Conservation (phyloP, 2,113 vertebrate species). For the Cheilinus undulatus region DNA sequence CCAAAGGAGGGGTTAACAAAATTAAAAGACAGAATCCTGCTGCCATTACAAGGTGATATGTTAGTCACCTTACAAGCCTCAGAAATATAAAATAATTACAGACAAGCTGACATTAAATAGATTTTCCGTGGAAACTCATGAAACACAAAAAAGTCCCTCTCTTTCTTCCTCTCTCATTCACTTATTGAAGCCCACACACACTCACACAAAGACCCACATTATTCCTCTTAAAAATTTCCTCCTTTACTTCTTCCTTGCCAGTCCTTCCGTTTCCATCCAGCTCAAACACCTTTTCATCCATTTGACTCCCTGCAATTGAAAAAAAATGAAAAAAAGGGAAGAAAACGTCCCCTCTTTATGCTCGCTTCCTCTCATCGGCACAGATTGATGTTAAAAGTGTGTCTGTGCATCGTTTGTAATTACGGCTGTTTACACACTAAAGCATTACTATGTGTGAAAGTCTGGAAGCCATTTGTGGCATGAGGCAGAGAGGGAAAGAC, state of each 20-base stretch:
- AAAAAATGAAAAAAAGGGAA: constrained; percentile 24
- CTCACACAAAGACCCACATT: constrained; percentile 29
- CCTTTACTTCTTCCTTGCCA: constrained; percentile 44
- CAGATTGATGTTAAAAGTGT: constrained; percentile 79
- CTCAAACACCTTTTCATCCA: constrained; percentile 53
- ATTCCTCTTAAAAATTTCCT: constrained; percentile 45
- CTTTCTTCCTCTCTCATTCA: constrained; percentile 40
- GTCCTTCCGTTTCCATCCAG: constrained; percentile 46
- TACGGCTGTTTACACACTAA: constrained; percentile 80
- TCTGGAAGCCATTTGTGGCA: constrained; percentile 83
- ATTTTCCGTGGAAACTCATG: constrained; percentile 30
- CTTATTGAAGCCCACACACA: constrained; percentile 45
- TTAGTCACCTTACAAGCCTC: constrained; percentile 39
- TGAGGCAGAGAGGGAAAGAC: constrained; percentile 69
- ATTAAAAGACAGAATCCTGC: constrained; percentile 35
- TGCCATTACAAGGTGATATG: constrained; percentile 34
- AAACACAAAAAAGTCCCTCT: constrained; percentile 31
- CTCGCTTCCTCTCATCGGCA: constrained; percentile 59
- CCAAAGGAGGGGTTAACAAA: too few species aligned
- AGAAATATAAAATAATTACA: constrained; percentile 43
- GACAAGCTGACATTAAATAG: constrained; percentile 39
- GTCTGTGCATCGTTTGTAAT: constrained; percentile 80
- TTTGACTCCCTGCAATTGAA: constrained; percentile 44
- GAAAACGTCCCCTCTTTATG: constrained; percentile 46
- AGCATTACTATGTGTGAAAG: constrained; percentile 82